Evolutionary conservation across 2,797 vertebrate genomes (phyloP), one percentile per base, ranked within the genome.

Genomic region (Gallinago stenura): DNA sequence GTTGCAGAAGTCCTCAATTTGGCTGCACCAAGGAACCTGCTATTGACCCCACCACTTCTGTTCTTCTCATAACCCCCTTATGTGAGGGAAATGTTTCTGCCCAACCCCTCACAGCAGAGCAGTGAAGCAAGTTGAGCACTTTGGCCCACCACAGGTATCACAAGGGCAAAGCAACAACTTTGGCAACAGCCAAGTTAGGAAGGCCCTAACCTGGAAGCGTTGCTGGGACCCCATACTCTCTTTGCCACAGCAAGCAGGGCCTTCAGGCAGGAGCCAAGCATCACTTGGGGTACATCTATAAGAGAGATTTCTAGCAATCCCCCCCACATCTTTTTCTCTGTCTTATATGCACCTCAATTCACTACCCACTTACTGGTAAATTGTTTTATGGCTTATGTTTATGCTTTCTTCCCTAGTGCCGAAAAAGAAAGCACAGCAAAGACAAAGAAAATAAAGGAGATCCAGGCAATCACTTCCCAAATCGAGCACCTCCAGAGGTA

Each of bases 401-500:
- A 15, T 87, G 33, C 13, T 12, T 87, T 57, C 31, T 90, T 93
- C 60, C 61, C 62, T 88, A 99, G 99, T 77, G 99, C 98, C 46
- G 98, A 99, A 92, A 98, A 83, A 87, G 99, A 99, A 96, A 98
- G 98, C 12, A 98, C 98, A 96, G 96, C 97, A 31, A 99, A 99
- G 89, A 91, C 98, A 89, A 98, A 99, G 95, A 99, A 98, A 96
- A 96, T 97, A 21, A 45, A 72, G 2, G 98, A 99, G 96, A 98
- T 99, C 81, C 98, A 97, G 70, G 98, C 96, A 46, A 95, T 99
- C 88, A 98, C 96, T 5, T 95, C 97, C 28, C 98, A 99, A 97
- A 99, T 99, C 79, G 96, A 97, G 78, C 96, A 96, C 14, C 90
- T 99, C 43, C 98, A 98, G 90, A 99, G 99, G 99, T 99, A 95